Evolutionary conservation across 1,140 invertebrate genomes (phyloP).

Genomic region (Alviniconcha marisindica): DNA sequence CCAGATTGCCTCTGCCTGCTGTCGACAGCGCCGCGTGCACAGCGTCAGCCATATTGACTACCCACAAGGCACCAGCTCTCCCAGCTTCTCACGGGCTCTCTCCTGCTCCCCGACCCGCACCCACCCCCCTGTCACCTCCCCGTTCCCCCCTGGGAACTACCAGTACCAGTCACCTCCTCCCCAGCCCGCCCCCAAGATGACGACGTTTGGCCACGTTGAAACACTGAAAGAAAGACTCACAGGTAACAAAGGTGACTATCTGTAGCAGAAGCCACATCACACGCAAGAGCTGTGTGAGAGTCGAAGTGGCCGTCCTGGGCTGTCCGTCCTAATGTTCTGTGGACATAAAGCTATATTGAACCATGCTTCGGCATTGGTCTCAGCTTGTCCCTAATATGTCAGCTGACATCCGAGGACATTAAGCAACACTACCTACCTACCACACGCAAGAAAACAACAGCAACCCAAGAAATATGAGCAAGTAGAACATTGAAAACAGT

Average conservation of each 20-base stretch:
- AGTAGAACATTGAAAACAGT: too few relatives aligned
- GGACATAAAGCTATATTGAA: too few relatives aligned
- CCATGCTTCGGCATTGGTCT: too few relatives aligned
- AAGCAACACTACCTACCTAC: too few relatives aligned
- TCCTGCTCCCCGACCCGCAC: conserved; percentile 15
- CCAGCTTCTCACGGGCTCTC: conserved; percentile 9
- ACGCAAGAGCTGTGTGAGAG: too few relatives aligned
- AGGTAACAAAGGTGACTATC: conserved; percentile 34
- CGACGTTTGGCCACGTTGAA: conserved; percentile 42
- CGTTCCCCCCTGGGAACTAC: not conserved
- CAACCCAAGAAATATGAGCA: too few relatives aligned
- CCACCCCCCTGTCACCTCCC: conserved; percentile 22
- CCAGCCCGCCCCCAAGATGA: conserved; percentile 31
- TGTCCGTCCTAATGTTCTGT: too few relatives aligned
- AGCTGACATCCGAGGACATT: too few relatives aligned
- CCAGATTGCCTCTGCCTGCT: conserved; percentile 52
- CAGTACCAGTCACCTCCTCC: conserved; percentile 28
- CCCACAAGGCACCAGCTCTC: conserved; percentile 21
- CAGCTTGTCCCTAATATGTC: too few relatives aligned
- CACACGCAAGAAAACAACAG: too few relatives aligned
- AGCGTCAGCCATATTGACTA: conserved; percentile 70
- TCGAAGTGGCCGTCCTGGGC: too few relatives aligned
- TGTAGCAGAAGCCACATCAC: too few relatives aligned
- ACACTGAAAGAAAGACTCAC: conserved; percentile 48
- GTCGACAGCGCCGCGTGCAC: conserved; percentile 68